Evolutionary conservation across 2,797 vertebrate species (phyloP).

Genomic region (Gadopsis marmoratus): DNA sequence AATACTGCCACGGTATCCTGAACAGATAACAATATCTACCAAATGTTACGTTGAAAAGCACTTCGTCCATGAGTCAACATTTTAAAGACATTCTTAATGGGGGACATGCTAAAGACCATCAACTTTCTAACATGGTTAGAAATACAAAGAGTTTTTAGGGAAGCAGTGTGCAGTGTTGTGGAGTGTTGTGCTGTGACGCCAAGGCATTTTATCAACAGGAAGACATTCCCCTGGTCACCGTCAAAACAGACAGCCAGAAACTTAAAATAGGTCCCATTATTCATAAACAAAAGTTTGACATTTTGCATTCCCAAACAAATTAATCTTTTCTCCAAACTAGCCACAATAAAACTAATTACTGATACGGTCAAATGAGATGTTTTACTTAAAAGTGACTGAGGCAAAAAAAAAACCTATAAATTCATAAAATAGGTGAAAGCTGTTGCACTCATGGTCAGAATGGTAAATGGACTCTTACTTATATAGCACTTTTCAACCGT

Average conservation of each 20-base stretch:
- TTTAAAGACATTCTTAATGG: constrained; percentile 6
- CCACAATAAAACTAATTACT: neutral
- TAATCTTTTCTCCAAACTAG: constrained; percentile 13
- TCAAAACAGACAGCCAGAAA: constrained; percentile 32
- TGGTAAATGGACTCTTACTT: too few species aligned
- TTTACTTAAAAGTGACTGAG: constrained; percentile 23
- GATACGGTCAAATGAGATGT: constrained; percentile 11
- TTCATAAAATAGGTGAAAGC: neutral
- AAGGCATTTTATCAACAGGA: constrained; percentile 71
- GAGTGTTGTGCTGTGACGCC: constrained; percentile 55
- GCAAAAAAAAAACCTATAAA: neutral
- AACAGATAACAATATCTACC: neutral
- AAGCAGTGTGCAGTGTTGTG: constrained; percentile 37
- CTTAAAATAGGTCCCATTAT: constrained; percentile 51
- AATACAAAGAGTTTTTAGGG: constrained; percentile 18
- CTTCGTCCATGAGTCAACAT: constrained; percentile 5
- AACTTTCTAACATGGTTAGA: neutral
- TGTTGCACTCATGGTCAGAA: constrained; percentile 26
- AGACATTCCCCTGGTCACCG: constrained; percentile 48
- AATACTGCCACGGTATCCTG: constrained; percentile 20
- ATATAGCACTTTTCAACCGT: too few species aligned
- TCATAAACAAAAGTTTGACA: constrained; percentile 28
- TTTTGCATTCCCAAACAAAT: constrained; percentile 43
- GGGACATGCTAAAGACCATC: constrained; percentile 6
- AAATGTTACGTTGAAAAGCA: constrained; percentile 18